These are phyloP conservation scores for Tenthredo distinguenda DNA, from an alignment of 2,888 invertebrate species.

Conservation along the genomic window DNA sequence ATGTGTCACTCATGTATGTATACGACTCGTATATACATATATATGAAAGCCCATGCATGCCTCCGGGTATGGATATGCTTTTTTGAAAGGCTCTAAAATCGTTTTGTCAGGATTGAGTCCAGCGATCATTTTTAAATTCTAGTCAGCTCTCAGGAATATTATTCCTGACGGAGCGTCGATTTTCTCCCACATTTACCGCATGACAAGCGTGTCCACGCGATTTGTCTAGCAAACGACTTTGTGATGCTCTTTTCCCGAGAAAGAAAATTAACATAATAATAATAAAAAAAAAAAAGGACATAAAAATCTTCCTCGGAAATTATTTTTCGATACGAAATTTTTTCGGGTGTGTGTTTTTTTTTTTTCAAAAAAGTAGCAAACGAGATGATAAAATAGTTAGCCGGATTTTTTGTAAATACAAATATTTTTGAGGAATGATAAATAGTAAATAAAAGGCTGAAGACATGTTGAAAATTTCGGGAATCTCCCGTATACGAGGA, in stretches of 20 bases:
- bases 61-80: not conserved
- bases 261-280: not conserved
- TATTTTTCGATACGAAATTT: not conserved
- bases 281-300: slow-evolving; percentile 14
- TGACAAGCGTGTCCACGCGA: slow-evolving; percentile 67
- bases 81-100: slow-evolving; percentile 70
- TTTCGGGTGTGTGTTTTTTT: too few relatives aligned
- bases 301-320: slow-evolving; percentile 22
- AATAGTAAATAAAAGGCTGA: not conserved
- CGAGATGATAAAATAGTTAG: not conserved
- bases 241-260: not conserved
- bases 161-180: slow-evolving; percentile 52
- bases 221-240: slow-evolving; percentile 69
- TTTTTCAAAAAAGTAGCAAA: too few relatives aligned
- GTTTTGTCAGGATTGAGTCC: slow-evolving; percentile 66
- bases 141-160: slow-evolving; percentile 64
- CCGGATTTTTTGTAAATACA: not conserved
- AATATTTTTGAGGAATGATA: not conserved
- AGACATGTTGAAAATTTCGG: not conserved
- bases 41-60: not conserved
- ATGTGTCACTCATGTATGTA: not conserved
- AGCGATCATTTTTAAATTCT: slow-evolving; percentile 68
- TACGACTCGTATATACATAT: not conserved
- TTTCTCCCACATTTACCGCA: slow-evolving; percentile 45
- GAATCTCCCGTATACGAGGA: slow-evolving; percentile 57